Conservation (phyloP, 2,888 invertebrate species). For the Thelaira solivaga region DNA sequence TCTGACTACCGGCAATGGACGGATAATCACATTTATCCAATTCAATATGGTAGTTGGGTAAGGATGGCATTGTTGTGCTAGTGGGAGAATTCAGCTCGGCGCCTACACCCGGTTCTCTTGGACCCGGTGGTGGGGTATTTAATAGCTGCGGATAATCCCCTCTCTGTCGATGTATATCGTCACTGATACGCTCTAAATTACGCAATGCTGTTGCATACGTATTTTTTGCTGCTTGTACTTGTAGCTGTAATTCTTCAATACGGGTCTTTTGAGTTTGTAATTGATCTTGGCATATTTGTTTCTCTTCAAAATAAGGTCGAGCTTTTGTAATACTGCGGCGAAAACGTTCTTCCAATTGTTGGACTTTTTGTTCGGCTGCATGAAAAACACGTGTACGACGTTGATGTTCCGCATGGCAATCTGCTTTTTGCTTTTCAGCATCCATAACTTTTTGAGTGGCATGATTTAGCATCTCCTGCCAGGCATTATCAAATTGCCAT, state of each 20-base stretch:
- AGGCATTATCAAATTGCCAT: conserved; percentile 93
- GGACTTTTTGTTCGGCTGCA: conserved; percentile 87
- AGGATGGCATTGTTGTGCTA: conserved; percentile 70
- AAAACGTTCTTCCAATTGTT: conserved; percentile 88
- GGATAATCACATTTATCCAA: conserved; percentile 80
- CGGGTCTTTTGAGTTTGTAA: conserved; percentile 90
- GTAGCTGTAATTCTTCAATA: conserved; percentile 88
- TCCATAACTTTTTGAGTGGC: conserved; percentile 97
- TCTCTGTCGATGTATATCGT: conserved; percentile 86
- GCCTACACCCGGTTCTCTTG: conserved; percentile 85
- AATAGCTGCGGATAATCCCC: conserved; percentile 70
- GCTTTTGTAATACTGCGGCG: conserved; percentile 90
- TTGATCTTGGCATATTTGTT: conserved; percentile 90
- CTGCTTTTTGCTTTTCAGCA: conserved; percentile 92
- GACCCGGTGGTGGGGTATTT: conserved; percentile 72
- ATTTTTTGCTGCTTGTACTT: conserved; percentile 84
- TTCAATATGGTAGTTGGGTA: conserved; percentile 79
- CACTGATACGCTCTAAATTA: conserved; percentile 92
- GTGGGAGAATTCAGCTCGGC: conserved; percentile 80
- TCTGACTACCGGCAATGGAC: conserved; percentile 78
- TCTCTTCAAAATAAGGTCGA: conserved; percentile 93
- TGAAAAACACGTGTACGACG: conserved; percentile 88
- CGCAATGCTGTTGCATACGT: conserved; percentile 89
- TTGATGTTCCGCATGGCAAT: conserved; percentile 92
- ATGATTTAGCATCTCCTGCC: conserved; percentile 98